Percentiles rank a stretch among this genome's conserved stretches.
Conservation (phyloP, 2,888 invertebrate genomes). For the Cyclophora albipunctata region DNA sequence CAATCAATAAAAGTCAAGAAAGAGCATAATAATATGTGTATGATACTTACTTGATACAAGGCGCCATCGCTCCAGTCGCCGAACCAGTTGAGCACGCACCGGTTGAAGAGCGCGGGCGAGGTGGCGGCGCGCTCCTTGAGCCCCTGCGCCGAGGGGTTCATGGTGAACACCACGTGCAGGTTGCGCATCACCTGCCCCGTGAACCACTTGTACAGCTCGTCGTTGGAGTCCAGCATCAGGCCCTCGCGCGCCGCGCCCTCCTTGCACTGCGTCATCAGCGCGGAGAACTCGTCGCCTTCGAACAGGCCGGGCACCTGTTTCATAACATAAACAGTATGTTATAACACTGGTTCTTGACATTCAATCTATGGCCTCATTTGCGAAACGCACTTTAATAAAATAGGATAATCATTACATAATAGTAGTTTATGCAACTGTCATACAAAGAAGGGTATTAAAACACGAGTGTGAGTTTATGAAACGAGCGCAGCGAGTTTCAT, state of each 20-base stretch:
- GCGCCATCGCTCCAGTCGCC: conserved; percentile 99
- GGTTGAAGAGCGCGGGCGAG: conserved; percentile 98
- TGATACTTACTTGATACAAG: conserved; percentile 82
- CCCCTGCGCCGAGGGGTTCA: conserved; percentile 99
- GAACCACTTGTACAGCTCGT: conserved; percentile 99
- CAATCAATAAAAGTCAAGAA: too few relatives aligned
- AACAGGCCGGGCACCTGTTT: conserved; percentile 88
- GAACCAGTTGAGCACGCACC: conserved; percentile 99
- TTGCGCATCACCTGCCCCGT: conserved; percentile 99
- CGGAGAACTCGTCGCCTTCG: conserved; percentile 98
- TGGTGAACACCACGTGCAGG: conserved; percentile 99
- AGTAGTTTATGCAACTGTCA: too few relatives aligned
- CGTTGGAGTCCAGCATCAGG: conserved; percentile 97
- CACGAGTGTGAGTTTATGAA: too few relatives aligned
- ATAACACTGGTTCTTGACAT: too few relatives aligned
- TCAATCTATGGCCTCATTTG: too few relatives aligned
- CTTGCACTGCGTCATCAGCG: conserved; percentile 99
- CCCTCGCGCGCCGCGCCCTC: conserved; percentile 99
- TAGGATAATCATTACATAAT: too few relatives aligned
- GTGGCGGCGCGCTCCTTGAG: conserved; percentile 98
- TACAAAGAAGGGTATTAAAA: too few relatives aligned
- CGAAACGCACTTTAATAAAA: too few relatives aligned
- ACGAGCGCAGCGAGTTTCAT: too few relatives aligned
- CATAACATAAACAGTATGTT: too few relatives aligned
- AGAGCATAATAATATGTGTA: too few relatives aligned